Base-by-base conservation (phyloP, 2,797 vertebrate species). In the Etheostoma perlongum region DNA sequence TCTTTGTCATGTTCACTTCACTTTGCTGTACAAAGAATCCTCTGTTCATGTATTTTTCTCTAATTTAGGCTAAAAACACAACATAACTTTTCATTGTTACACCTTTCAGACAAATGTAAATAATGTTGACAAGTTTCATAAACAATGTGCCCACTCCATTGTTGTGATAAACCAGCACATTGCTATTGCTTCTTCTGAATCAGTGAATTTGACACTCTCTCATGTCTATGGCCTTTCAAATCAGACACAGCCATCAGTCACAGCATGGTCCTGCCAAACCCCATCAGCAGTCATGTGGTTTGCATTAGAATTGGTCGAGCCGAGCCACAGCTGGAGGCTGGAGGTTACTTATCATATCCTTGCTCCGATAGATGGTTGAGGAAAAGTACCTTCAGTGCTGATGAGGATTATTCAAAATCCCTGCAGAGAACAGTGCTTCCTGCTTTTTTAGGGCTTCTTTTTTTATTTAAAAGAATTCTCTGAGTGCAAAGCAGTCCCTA, bases 261-360 rank as follows among this genome's bases (percentile, higher is more conserved):
- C 83, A 85, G 83, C 79, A 36, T 72, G 82, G 42, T 59, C 23
- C 74, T 33, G 79, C 72, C 75, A 67, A 72, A 78, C 57, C 66
- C 49, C 71, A 19, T 81, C 79, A 64, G 76, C 75, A 21, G 55
- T 80, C 86, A 86, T 79, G 86, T 75, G 87, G 91, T 89, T 84
- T 84, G 70, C 79, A 87, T 89, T 92, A 85, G 84, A 88, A 86
- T 74, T 27, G 68, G 67, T 75, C 1, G 16, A n/a, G 51, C 69
- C 6, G 21, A 33, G 1, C 49, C 90, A 74, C 81, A 11, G 88
- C 85, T 67, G 85, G 86, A 82, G 48, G 49, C 61, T 67, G 25
- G 64, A 58, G 58, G 78, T 69, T 70, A 83, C 73, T 92, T 91
- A 90, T 85, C 92, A 91, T 90, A 72, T 82, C 74, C 78, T 74